phyloP scores from a whole-genome alignment of 2,113 vertebrate genomes.

The Sarotherodon lohbergeri region DNA sequence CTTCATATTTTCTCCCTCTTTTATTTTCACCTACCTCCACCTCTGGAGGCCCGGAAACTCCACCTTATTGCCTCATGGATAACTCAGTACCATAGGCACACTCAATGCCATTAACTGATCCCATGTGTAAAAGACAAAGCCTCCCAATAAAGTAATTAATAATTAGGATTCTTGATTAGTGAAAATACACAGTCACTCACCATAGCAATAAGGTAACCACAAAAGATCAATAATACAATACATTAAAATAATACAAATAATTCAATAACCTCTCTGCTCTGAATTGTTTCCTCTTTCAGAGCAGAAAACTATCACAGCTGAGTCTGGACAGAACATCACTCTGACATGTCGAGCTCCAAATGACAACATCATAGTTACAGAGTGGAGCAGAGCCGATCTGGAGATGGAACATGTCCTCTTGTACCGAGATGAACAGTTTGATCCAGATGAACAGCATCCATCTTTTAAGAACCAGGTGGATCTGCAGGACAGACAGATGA shows the following conservation, averaged over 20 bases:
- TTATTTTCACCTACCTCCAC: neutral
- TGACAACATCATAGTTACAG: neutral
- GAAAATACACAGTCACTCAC: neutral
- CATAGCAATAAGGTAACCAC: neutral
- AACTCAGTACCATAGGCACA: neutral
- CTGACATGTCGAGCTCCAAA: rapidly evolving
- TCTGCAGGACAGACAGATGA: neutral
- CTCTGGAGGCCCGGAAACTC: neutral
- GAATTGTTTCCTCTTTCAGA: neutral
- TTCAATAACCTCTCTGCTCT: neutral
- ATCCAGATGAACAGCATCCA: rapidly evolving
- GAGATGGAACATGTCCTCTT: neutral
- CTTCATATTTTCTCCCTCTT: neutral
- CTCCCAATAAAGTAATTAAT: rapidly evolving
- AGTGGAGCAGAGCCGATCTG: neutral
- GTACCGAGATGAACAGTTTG: neutral
- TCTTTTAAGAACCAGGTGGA: neutral
- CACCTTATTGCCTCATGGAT: neutral
- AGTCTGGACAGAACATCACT: rapidly evolving
- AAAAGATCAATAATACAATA: neutral
- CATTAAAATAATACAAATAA: neutral
- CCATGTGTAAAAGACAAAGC: neutral
- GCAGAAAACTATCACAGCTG: rapidly evolving
- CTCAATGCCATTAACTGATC: neutral
- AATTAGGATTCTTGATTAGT: neutral